These are phyloP conservation scores for Tachycineta bicolor DNA, from an alignment of 2,113 vertebrate genomes.

Conservation along the genomic window DNA sequence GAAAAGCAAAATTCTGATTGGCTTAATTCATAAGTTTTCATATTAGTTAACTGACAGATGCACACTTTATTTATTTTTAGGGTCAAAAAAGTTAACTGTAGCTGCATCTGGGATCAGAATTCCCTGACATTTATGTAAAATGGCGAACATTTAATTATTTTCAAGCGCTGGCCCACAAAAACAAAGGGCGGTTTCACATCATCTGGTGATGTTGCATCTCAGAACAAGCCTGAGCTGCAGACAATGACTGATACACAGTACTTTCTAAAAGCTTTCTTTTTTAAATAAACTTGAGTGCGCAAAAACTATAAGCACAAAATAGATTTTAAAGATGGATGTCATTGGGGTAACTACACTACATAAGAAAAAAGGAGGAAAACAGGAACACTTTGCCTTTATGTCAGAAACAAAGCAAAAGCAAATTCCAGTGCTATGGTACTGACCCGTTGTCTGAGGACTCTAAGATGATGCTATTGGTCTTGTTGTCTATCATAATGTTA, in stretches of 20 bases:
- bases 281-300: background rate
- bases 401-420: background rate
- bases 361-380: background rate
- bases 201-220: background rate
- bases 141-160: background rate
- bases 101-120: background rate
- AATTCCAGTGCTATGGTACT: background rate
- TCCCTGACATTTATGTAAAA: background rate
- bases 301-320: background rate
- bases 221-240: background rate
- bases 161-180: background rate
- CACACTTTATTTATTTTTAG: background rate
- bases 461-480: constrained; percentile 87
- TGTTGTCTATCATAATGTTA: constrained; percentile 88
- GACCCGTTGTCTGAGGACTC: constrained; percentile 83
- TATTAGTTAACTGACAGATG: background rate
- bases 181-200: background rate
- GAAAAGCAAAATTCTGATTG: background rate
- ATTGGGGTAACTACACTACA: background rate
- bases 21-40: background rate
- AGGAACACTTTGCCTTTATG: background rate
- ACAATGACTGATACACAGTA: background rate
- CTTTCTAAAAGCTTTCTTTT: background rate
- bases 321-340: background rate
- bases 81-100: background rate